Evolutionary conservation across 2,888 invertebrate genomes (phyloP), one percentile per base, ranked within the genome.

Genomic region (Eupithecia subumbrata): DNA sequence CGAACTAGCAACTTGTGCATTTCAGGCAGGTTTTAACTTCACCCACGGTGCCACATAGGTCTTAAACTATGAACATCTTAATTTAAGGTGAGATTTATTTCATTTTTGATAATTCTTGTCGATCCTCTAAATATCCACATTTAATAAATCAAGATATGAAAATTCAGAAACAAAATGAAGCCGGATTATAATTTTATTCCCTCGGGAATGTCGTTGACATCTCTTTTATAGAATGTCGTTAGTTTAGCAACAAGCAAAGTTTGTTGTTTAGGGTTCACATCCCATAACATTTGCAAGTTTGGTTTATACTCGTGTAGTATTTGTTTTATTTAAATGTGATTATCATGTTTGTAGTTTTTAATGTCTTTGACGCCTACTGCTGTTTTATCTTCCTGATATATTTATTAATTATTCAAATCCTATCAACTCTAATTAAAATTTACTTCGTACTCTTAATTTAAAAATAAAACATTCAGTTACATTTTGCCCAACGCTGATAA

Each of bases 181-280:
- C n/a, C n/a, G n/a, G 52, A 52, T 52, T 52, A 52, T n/a, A 52
- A 52, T 52, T n/a, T n/a, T n/a, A 52, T 52, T 52, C 52, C 9
- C n/a, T 52, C 52, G n/a, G 52, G 52, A 52, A 8, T 52, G 52
- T n/a, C n/a, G n/a, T n/a, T 18, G 52, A 52, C 52, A 52, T n/a
- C 52, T 52, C 52, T n/a, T n/a, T 7, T n/a, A 9, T 52, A 52
- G 9, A 52, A n/a, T 52, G 8, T n/a, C n/a, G n/a, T 52, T 52
- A n/a, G 52, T 52, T 52, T n/a, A 52, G 52, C 2, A 52, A n/a
- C n/a, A 52, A 3, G 52, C n/a, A 52, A 52, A n/a, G n/a, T 52
- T 52, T n/a, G 52, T n/a, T 52, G n/a, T n/a, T 18, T n/a, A n/a
- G 52, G 52, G n/a, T 52, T 52, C 52, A 52, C 52, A 52, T 52